These are phyloP conservation scores for Microtus montanus DNA, from an alignment of 2,113 vertebrate genomes.

Conservation along the genomic window DNA sequence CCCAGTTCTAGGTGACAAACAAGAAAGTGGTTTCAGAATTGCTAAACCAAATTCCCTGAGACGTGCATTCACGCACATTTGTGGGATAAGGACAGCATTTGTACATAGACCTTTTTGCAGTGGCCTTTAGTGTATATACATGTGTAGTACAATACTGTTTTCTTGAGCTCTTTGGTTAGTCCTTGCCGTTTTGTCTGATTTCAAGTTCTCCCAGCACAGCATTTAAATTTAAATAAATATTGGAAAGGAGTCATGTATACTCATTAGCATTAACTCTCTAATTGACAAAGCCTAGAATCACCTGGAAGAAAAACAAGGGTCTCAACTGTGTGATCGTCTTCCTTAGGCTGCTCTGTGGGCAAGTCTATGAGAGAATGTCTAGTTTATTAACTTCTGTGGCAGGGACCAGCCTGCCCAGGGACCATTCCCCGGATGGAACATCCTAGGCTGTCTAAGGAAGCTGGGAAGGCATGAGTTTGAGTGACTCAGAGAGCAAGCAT, in stretches of 20 bases:
- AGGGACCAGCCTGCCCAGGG: not conserved
- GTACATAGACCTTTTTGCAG: not conserved
- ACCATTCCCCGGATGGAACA: not conserved
- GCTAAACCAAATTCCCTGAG: not conserved
- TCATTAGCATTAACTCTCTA: not conserved
- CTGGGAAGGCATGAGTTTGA: not conserved
- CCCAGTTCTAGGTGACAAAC: not conserved
- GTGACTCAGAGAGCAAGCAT: not conserved
- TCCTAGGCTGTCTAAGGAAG: not conserved
- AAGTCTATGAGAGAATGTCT: not conserved
- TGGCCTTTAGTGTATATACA: not conserved
- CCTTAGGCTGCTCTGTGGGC: not conserved
- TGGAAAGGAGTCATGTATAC: not conserved
- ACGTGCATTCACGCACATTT: not conserved
- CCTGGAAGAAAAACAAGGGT: not conserved
- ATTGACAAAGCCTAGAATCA: not conserved
- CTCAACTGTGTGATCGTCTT: not conserved
- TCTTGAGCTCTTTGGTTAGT: not conserved
- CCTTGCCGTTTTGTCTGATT: not conserved
- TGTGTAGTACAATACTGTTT: slow-evolving; percentile 15
- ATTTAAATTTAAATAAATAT: slow-evolving; percentile 1
- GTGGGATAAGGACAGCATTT: not conserved
- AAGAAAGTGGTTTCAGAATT: not conserved
- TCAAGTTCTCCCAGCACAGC: not conserved
- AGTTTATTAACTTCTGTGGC: not conserved